phyloP scores from a whole-genome alignment of 30 jellyfish, hydroid and myxozoan species.

The Pseudorhiza aurosa region DNA sequence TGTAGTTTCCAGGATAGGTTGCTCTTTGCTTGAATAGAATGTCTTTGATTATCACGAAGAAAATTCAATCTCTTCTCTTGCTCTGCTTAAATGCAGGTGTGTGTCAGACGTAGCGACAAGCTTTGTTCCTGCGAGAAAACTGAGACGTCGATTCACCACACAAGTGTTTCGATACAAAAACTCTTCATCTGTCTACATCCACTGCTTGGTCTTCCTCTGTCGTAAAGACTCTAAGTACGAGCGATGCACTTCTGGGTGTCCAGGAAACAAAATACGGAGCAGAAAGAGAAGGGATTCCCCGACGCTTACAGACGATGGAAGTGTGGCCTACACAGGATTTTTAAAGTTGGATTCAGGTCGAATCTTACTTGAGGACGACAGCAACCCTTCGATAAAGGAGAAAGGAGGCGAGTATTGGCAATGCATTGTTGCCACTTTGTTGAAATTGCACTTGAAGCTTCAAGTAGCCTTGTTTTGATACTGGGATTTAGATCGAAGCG shows the following conservation, averaged over 20 bases:
- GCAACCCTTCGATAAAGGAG: not conserved
- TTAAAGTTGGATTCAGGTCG: not conserved
- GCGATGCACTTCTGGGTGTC: not conserved
- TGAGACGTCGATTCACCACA: not conserved
- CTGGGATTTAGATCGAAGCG: too few species aligned
- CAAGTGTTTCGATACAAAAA: slow-evolving; percentile 1
- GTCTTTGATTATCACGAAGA: not conserved
- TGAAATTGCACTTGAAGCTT: too few species aligned
- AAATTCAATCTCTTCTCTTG: not conserved
- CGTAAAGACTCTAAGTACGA: not conserved
- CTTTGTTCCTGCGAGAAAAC: not conserved
- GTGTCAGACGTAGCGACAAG: not conserved
- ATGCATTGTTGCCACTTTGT: too few species aligned
- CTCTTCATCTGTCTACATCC: not conserved
- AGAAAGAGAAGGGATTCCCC: slow-evolving; percentile 3
- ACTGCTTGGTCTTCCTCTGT: not conserved
- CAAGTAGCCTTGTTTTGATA: too few species aligned
- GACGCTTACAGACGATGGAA: not conserved
- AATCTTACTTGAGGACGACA: not conserved
- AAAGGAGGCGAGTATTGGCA: too few species aligned
- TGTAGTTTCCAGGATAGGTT: too few species aligned
- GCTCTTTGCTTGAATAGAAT: not conserved
- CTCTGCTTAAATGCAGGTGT: not conserved
- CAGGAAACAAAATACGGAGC: not conserved
- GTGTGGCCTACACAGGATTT: not conserved